Evolutionary conservation across 2,113 vertebrate species (phyloP), one percentile per base, ranked within the genome.

Genomic region (Caretta caretta): DNA sequence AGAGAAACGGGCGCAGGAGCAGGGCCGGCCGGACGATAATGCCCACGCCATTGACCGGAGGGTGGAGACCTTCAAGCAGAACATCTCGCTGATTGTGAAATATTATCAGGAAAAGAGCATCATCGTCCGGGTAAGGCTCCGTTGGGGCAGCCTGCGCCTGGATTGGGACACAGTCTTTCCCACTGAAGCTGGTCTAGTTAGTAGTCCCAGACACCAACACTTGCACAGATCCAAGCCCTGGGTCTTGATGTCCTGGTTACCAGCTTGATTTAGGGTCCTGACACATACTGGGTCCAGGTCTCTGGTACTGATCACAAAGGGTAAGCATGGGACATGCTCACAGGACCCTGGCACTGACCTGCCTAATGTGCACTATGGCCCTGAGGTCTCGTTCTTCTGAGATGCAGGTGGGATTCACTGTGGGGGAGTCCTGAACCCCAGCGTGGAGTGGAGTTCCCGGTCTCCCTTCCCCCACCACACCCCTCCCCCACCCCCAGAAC

Each of bases 21-120:
- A 98, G n/a, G 98, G 98, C 11, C 96, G 97, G 9, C 97, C 95
- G 2, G 97, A 98, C 46, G 98, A 98, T 87, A 98, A 98, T 35
- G 38, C 97, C 82, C 98, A 97, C 4, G 98, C 98, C 89, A 97
- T 98, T 19, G 97, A 97, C 88, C 96, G 97, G 80, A 89, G 98
- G 76, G 93, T 98, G 49, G 98, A 98, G 75, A 98, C 97, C 10
- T 98, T 98, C 92, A 98, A 98, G 90, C 98, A 97, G 83, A 98
- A 98, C 84, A 96, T 97, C 87, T 96, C 90, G 6, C 91, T 98
- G 81, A 98, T 98, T n/a, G 97, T 97, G 86, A 98, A 98, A 86
- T 98, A 98, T 90, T 98, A 98, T 90, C 98, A 98, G 87, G 98
- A 98, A 69, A 97, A 96, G 84, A 97, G 97, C 19, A 80, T 97